Evolutionary conservation across 2,113 vertebrate species (phyloP), one percentile per base, ranked within the genome.

Genomic region (Albula glossodonta): DNA sequence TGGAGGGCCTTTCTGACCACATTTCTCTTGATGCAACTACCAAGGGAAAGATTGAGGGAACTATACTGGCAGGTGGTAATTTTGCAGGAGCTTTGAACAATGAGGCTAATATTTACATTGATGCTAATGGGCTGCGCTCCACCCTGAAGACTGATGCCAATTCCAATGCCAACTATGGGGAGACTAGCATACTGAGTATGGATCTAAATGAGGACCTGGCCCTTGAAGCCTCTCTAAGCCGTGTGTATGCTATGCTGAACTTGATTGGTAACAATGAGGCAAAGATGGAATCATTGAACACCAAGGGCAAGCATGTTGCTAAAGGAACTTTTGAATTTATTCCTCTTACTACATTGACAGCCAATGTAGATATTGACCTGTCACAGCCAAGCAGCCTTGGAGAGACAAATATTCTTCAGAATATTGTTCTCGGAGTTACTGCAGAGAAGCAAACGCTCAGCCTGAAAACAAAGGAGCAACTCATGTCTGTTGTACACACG

Each of bases 191-290:
- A 80, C 94, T 96, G 92, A 89, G 89, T n/a, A 85, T 96, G 87
- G 95, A 96, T 87, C 80, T 96, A 49, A 95, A 95, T 91, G 96
- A 97, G 90, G 93, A 92, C 81, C 87, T 97, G 91, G 95, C 96
- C 83, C 87, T 97, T 85, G 97, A 97, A 93, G 95, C 94, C 86
- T 94, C 95, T 78, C 83, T 91, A 9, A 92, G 0, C 53, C 96
- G 90, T 49, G 85, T 98, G 49, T 97, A 96, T 87, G 93, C 93
- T 80, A 85, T 95, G 25, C 95, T 96, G 92, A 96, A 95, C 79
- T 95, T 96, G 86, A 90, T 31, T 52, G 91, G 90, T 0, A 95
- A 96, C 91, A 98, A 97, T 12, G 89, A 91, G 83, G 90, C 90
- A 84, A 57, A 86, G 19, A 1, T 92, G 56, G 89, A 78, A 17